These are phyloP conservation scores for Tadarida brasiliensis DNA, from an alignment of 2,797 vertebrate genomes.

Conservation along the genomic window DNA sequence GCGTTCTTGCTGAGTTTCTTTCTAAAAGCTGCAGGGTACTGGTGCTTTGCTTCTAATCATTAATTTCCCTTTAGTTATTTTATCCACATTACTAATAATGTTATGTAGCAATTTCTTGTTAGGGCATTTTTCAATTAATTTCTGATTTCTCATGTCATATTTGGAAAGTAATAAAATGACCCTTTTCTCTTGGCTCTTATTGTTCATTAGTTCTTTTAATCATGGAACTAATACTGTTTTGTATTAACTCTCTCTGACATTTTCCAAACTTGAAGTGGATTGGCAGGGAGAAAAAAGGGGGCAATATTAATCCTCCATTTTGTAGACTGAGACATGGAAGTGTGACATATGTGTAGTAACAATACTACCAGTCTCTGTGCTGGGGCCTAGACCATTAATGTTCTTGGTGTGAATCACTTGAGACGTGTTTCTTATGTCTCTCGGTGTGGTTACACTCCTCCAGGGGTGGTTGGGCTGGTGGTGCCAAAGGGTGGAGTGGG, in stretches of 20 bases:
- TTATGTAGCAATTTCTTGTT: conserved; percentile 27
- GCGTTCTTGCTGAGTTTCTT: conserved; percentile 54
- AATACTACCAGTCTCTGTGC: neutral
- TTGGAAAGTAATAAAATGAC: conserved; percentile 60
- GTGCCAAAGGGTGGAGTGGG: conserved; percentile 60
- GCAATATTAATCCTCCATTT: neutral
- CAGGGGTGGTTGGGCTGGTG: neutral
- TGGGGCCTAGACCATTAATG: neutral
- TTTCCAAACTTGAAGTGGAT: conserved; percentile 39
- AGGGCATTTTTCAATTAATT: conserved; percentile 68
- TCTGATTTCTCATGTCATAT: conserved; percentile 57
- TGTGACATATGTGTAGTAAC: conserved; percentile 21
- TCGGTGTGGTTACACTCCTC: conserved; percentile 30
- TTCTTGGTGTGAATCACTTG: conserved; percentile 54
- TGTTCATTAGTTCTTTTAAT: conserved; percentile 27
- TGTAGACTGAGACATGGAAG: neutral
- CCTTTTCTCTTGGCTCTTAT: conserved; percentile 1
- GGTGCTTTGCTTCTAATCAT: conserved; percentile 53
- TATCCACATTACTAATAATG: conserved; percentile 51
- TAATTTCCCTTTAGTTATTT: conserved; percentile 65
- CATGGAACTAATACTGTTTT: neutral
- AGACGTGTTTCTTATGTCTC: conserved; percentile 40
- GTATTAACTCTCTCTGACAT: neutral
- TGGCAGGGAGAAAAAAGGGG: neutral
- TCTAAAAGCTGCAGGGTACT: conserved; percentile 40